Evolutionary conservation across 2,797 vertebrate genomes (phyloP).

Genomic region (Liasis olivaceus): DNA sequence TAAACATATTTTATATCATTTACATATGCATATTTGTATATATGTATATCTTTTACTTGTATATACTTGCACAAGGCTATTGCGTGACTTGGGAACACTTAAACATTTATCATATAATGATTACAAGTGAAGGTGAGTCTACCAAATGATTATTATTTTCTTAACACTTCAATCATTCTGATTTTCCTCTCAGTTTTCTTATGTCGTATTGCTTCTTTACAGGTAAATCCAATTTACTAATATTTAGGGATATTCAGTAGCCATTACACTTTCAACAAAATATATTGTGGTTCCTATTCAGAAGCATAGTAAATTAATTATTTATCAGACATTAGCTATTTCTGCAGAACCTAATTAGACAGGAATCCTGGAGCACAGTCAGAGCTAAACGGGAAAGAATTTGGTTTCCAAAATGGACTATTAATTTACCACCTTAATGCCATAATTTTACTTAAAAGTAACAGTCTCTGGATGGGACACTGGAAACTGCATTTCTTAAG

Average conservation of each 20-base stretch:
- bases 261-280: constrained; percentile 1
- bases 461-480: neutral
- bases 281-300: constrained; percentile 1
- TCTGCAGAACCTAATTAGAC: neutral
- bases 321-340: neutral
- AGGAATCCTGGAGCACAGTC: neutral
- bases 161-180: neutral
- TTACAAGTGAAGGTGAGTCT: neutral
- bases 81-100: neutral
- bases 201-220: neutral
- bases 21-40: neutral
- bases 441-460: neutral
- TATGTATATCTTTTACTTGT: neutral
- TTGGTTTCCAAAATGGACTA: neutral
- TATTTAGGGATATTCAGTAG: neutral
- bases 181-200: neutral
- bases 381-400: neutral
- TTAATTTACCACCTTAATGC: neutral
- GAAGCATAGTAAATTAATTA: constrained; percentile 7
- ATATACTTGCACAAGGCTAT: neutral
- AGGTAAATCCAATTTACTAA: neutral
- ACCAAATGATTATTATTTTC: neutral
- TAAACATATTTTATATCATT: neutral
- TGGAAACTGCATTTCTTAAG: neutral
- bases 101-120: neutral